Evolutionary conservation across 2,797 vertebrate species (phyloP).

Genomic region (Ciconia nigra): DNA sequence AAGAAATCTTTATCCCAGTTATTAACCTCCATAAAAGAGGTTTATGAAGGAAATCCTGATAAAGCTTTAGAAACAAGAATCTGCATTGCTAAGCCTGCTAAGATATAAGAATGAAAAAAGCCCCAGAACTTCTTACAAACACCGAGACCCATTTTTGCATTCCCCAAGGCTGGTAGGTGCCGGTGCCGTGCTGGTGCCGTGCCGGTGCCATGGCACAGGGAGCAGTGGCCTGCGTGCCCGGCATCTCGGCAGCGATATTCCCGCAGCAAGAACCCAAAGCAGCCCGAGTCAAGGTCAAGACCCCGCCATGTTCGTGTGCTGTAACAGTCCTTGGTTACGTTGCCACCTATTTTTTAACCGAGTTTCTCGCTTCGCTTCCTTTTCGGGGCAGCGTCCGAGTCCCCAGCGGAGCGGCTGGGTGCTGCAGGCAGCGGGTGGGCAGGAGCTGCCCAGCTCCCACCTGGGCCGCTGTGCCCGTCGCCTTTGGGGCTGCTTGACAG

Average conservation of each 20-base stretch:
- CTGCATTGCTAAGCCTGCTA: neutral
- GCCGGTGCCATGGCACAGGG: neutral
- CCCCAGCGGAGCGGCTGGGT: neutral
- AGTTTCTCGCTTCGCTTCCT: neutral
- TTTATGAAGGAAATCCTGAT: conserved; percentile 2
- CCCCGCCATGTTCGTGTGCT: rapidly evolving
- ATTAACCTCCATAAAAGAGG: neutral
- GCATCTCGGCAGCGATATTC: neutral
- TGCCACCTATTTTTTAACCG: neutral
- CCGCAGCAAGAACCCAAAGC: rapidly evolving
- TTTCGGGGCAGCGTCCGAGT: no score
- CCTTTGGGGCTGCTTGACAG: neutral
- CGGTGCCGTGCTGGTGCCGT: neutral
- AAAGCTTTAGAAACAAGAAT: neutral
- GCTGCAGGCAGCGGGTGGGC: neutral
- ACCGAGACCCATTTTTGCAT: neutral
- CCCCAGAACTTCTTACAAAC: neutral
- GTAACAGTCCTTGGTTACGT: neutral
- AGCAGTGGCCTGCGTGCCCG: rapidly evolving
- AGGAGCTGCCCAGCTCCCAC: neutral
- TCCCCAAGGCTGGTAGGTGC: no score
- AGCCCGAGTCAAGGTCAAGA: neutral
- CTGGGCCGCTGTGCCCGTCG: rapidly evolving
- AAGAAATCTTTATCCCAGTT: neutral
- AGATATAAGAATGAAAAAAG: neutral